Base-by-base conservation (phyloP, 2,797 vertebrate genomes). In the Smutsia gigantea region DNA sequence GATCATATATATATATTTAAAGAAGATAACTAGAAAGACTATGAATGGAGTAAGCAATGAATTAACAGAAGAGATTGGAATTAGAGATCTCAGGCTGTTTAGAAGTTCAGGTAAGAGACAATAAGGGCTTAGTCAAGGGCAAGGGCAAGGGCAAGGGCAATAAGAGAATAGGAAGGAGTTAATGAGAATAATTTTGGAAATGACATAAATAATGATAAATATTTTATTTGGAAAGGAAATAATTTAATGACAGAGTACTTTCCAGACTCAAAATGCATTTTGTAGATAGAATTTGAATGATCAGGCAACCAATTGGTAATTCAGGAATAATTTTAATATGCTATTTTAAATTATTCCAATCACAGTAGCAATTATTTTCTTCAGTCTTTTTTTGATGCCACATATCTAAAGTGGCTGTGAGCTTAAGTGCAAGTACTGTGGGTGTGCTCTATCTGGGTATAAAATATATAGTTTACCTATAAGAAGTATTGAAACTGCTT, bases 301-400 rank as follows among this genome's bases (percentile, higher is more conserved):
- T 96, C n/a, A 85, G 31, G 27, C 74, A 87, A 64, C 7, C 14
- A 90, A 29, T 37, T 96, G 66, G 19, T 74, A 93, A 92, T 71
- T 93, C 27, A 63, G 27, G 23, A 95, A 71, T 88, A 90, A 74
- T 88, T 94, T 95, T 91, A 88, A 82, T 55, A 49, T 74, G 12
- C 14, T 92, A 21, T 83, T 83, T 95, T 42, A 95, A 94, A 63
- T 90, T 49, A 85, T 82, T 74, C 17, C 23, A 88, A 31, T 94
- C 23, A 69, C 12, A 64, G 18, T 19, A 59, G 81, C 25, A 78
- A 19, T 93, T 92, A 71, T 83, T 96, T 95, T 79, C 37, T 68
- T 90, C 74, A 37, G 55, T 71, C 31, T 46, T 93, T 61, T 90
- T 90, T 86, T 94, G 63, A 68, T 77, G 29, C 51, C 29, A 14